phyloP scores from a whole-genome alignment of 1,140 invertebrate genomes.

The Drosophila suzukii region DNA sequence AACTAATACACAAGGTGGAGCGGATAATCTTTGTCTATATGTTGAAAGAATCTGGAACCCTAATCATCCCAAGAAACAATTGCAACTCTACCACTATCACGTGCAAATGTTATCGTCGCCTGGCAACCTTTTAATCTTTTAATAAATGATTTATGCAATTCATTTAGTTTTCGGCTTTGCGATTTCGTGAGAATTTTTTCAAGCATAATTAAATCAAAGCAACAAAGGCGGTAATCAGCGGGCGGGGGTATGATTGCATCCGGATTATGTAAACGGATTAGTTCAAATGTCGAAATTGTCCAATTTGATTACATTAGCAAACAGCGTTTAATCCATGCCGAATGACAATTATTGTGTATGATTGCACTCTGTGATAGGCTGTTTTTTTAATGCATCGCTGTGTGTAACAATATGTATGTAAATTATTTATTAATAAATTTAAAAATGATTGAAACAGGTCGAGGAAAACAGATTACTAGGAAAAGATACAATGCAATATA shows the following conservation, averaged over 20 bases:
- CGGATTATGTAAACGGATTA: constrained; percentile 60
- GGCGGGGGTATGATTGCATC: constrained; percentile 24
- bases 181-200: constrained; percentile 9
- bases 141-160: constrained; percentile 60
- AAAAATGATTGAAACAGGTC: constrained; percentile 22
- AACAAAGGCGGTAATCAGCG: constrained; percentile 52
- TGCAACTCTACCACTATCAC: not conserved
- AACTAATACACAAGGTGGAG: no score
- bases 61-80: not conserved
- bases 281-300: constrained; percentile 56
- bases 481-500: not conserved
- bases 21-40: no score
- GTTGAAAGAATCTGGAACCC: not conserved
- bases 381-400: not conserved
- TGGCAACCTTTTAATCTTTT: constrained; percentile 7
- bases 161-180: constrained; percentile 43
- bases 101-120: not conserved
- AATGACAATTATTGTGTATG: constrained; percentile 36
- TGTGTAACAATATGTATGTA: not conserved
- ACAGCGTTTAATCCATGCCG: constrained; percentile 36
- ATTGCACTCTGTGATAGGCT: constrained; percentile 13
- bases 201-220: constrained; percentile 63
- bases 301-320: constrained; percentile 60
- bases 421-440: not conserved
- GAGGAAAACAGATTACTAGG: not conserved